These are phyloP conservation scores for Tricholauxania praeusta DNA, from an alignment of 2,888 invertebrate species.

Conservation along the genomic window DNA sequence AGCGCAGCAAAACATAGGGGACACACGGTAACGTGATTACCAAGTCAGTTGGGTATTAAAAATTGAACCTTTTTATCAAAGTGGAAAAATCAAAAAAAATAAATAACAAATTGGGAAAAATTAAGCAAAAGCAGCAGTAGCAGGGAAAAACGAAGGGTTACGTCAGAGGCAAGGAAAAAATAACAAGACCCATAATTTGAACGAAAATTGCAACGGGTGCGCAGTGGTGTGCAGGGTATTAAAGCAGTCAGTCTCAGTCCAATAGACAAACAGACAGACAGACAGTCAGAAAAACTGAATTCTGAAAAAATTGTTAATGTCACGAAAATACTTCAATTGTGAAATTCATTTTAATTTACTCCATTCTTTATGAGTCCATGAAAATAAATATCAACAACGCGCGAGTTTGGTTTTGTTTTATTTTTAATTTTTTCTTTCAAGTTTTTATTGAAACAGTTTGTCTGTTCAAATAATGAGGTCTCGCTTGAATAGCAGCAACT, in stretches of 20 bases:
- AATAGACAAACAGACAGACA: neutral
- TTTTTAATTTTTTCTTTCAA: no score
- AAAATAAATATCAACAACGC: no score
- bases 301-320: neutral
- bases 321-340: conserved; percentile 8
- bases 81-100: conserved; percentile 28
- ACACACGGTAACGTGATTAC: neutral
- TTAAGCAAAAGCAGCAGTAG: conserved; percentile 1
- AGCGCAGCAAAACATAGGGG: neutral
- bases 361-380: no score
- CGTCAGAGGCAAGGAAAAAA: neutral
- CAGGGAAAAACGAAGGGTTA: conserved; percentile 11
- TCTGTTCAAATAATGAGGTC: no score
- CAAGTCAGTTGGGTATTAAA: conserved; percentile 29
- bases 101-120: conserved; percentile 18
- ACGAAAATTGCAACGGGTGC: neutral
- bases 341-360: neutral
- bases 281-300: neutral
- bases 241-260: neutral
- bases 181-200: neutral
- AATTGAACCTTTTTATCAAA: conserved; percentile 33
- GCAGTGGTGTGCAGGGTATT: no score
- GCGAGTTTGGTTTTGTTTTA: no score
- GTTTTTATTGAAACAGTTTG: no score
- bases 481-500: no score